Evolutionary conservation across 2,888 invertebrate species (phyloP).

Genomic region (Tholera decimalis): DNA sequence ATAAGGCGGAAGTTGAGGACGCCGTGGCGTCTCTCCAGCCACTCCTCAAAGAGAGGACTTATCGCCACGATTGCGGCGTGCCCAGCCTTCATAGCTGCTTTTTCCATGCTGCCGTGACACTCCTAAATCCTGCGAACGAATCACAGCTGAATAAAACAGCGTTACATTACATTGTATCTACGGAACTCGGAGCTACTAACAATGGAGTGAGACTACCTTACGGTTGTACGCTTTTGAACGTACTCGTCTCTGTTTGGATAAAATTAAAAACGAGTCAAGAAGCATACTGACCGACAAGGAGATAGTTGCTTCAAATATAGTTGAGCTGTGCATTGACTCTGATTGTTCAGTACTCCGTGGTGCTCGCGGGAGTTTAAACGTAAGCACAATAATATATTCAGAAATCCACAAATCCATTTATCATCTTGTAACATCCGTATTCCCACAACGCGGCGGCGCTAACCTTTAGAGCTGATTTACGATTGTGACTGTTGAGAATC

Average conservation of each 20-base stretch:
- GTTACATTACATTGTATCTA: not conserved
- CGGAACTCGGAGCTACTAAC: not conserved
- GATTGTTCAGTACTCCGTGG: not conserved
- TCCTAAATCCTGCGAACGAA: slow-evolving; percentile 9
- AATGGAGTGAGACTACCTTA: not conserved
- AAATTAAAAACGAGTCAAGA: not conserved
- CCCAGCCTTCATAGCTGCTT: too few species aligned
- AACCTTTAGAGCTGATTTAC: too few species aligned
- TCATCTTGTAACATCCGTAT: not conserved
- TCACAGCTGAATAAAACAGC: slow-evolving; percentile 3
- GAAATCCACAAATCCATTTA: not conserved
- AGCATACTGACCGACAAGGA: not conserved
- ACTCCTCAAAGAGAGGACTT: too few species aligned
- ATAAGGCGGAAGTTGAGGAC: too few species aligned
- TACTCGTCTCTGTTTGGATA: not conserved
- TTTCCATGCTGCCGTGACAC: too few species aligned
- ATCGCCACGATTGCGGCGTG: too few species aligned
- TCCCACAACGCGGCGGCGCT: not conserved
- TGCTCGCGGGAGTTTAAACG: not conserved
- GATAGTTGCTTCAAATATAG: not conserved
- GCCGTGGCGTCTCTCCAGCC: too few species aligned
- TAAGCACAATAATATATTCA: not conserved
- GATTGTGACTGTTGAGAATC: too few species aligned
- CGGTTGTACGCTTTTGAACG: not conserved
- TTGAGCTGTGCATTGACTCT: not conserved